Evolutionary conservation across 2,797 vertebrate genomes (phyloP).

Genomic region (Propithecus deckenii): DNA sequence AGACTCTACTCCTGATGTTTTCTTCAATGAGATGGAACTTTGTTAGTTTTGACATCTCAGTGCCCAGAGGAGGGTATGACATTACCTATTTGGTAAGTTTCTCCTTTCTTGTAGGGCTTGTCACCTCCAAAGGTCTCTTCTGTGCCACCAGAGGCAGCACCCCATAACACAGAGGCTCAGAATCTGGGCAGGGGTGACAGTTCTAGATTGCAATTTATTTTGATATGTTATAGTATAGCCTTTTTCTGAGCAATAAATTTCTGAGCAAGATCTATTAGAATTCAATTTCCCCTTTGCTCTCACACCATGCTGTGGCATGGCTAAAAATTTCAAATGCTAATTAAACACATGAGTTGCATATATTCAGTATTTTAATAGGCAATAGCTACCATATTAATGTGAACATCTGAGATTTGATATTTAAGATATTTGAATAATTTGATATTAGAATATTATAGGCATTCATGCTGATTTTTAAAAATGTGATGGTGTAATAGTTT

Average conservation of each 20-base stretch:
- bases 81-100: neutral
- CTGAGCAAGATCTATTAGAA: neutral
- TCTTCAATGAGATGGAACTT: neutral
- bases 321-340: slow-evolving; percentile 48
- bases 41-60: neutral
- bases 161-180: neutral
- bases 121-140: neutral
- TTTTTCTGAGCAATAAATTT: neutral
- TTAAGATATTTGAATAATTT: slow-evolving; percentile 38
- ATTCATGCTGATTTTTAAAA: slow-evolving; percentile 35
- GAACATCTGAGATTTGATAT: slow-evolving; percentile 22
- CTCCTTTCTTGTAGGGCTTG: neutral
- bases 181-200: neutral
- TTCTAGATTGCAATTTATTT: neutral
- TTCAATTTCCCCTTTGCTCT: slow-evolving; percentile 18
- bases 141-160: neutral
- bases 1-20: neutral
- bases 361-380: neutral
- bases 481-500: neutral
- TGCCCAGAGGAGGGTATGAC: neutral
- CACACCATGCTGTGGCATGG: neutral
- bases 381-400: neutral
- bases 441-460: neutral
- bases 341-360: neutral
- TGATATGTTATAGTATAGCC: neutral